Evolutionary conservation across 2,113 vertebrate genomes (phyloP), one percentile per base, ranked within the genome.

Genomic region (Chiloscyllium plagiosum): DNA sequence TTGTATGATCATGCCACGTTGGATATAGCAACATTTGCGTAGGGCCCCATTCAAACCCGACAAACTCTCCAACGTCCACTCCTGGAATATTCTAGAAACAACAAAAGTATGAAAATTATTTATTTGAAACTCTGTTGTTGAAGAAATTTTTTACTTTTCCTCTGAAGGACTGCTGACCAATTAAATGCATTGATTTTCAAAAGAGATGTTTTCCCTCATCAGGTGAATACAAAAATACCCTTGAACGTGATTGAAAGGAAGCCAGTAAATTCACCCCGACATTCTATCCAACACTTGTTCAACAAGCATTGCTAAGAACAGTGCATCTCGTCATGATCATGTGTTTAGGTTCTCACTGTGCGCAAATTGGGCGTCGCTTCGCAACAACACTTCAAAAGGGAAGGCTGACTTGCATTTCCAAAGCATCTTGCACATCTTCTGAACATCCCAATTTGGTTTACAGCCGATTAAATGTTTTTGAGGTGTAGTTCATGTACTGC

Each of bases 41-140:
- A 10, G 98, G 99, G 95, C 98, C 99, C 99, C 99, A 99, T 12
- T 98, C 98, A 97, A 99, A 99, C 85, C 98, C 98, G 96, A 99
- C 97, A n/a, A 97, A 98, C 93, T 97, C 96, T 72, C 96, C 96
- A n/a, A 97, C 97, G 96, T 98, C 97, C 69, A 98, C 96, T 4
- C 97, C 98, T 68, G 98, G 98, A 96, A 99, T 98, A 65, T 97
- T 96, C 99, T 99, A 97, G 4, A 70, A 83, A 66, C 33, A 76
- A 33, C 29, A 76, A 76, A 33, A 95, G 22, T 87, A 24, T 50
- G 20, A 20, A 92, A 65, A 20, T 6, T 1, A 92, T 66, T 83
- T 83, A 5, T 17, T 33, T 83, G n/a, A 8, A 65, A 65, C 33
- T 65, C 56, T n/a, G 26, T 37, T n/a, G 26, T 66, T 37, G 89